Evolutionary conservation across 2,888 invertebrate species (phyloP), one percentile per base, ranked within the genome.

Genomic region (Cantharis flavilabris): DNA sequence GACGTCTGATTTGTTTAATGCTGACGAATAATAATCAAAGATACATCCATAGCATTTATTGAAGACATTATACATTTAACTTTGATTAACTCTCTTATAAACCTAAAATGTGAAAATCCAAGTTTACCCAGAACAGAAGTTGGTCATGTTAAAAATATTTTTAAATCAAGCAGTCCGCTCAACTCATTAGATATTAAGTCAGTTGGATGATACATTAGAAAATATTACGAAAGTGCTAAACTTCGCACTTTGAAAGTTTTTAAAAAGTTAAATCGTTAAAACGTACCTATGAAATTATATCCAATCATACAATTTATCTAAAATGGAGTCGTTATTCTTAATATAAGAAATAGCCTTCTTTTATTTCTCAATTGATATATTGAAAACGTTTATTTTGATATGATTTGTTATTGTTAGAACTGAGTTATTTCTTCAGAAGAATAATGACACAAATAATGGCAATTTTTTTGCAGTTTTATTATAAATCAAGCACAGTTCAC

Each of bases 351-450:
- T 49, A 49, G 49, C 49, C 49, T 49, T 49, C 49, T 49, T 49
- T 49, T 49, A 49, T 49, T 49, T 49, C 49, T 49, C 49, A 49
- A 49, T 49, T 49, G 49, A 49, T 49, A 49, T 49, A 49, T 49
- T 49, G 49, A 49, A 49, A 64, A 71, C 71, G 63, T 72, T 33
- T 72, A 72, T 73, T 73, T 69, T 64, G 69, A 30, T 26, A 49
- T 62, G 73, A 69, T 73, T 73, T 73, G 73, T 73, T 73, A 69
- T 73, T 73, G 69, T 73, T 69, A 73, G 67, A 73, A 69, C 67
- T 69, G 73, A 73, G 73, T 67, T 69, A 73, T 73, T 73, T 69
- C 73, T 67, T 49, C 49, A 73, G 49, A 62, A 73, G 73, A 73
- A 73, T 73, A 73, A 73, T 73, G 73, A 62, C 73, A 69, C 73